These are phyloP conservation scores for Myocastor coypus DNA, from an alignment of 2,113 vertebrate genomes.

Conservation along the genomic window DNA sequence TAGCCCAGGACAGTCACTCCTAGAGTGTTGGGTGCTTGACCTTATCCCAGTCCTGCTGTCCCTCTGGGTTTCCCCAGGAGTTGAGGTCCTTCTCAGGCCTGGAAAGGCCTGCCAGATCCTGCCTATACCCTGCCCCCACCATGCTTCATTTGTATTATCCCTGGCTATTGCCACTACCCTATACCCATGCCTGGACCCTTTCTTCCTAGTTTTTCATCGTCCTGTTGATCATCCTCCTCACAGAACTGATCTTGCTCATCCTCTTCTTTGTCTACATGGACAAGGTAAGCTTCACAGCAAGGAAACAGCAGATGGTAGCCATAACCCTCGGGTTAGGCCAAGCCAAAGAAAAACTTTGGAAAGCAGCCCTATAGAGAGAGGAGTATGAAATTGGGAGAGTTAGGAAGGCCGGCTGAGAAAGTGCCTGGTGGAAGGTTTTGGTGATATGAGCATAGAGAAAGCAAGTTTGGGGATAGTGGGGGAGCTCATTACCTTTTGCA, in stretches of 20 bases:
- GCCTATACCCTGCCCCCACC: background rate
- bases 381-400: background rate
- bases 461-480: background rate
- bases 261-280: constrained; percentile 99
- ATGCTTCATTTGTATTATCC: no score
- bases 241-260: constrained; percentile 96
- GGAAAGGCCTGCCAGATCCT: background rate
- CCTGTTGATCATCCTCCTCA: constrained; percentile 96
- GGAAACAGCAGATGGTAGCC: rapidly evolving
- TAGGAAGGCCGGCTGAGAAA: background rate
- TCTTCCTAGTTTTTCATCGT: constrained; percentile 96
- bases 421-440: background rate
- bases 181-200: constrained; percentile 8
- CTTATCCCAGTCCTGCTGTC: background rate
- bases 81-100: background rate
- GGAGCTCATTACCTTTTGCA: background rate
- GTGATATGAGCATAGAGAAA: no score
- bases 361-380: background rate
- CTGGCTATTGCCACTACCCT: rapidly evolving
- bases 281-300: constrained; percentile 90
- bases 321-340: background rate
- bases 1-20: background rate
- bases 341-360: background rate
- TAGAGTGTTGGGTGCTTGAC: background rate
- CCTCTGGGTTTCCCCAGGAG: background rate